Evolutionary conservation across 2,888 invertebrate genomes (phyloP), one percentile per base, ranked within the genome.

Genomic region (Volucella bombylans): DNA sequence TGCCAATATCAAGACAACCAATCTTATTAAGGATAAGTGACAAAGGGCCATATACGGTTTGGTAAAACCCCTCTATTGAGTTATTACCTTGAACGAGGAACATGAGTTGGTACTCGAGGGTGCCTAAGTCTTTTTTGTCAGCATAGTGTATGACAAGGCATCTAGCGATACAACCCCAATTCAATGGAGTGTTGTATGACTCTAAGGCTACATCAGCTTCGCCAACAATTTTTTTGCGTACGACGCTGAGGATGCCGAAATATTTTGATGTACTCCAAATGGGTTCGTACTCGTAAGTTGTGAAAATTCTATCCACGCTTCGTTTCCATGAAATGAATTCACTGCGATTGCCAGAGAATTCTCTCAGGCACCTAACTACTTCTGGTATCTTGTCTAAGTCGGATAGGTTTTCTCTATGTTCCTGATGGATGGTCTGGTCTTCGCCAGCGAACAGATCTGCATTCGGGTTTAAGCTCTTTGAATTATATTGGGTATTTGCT

Each of bases 291-390:
- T n/a, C n/a, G 15, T 4, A 57, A 15, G 31, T 41, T 15, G 15
- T n/a, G 6, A 57, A 8, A 2, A 57, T n/a, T n/a, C 57, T 39
- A 9, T 67, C 41, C 15, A 41, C 65, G 41, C 52, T 52, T 41
- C 49, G 52, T 43, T 52, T 43, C 54, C 69, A 59, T 15, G 49
- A 59, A 15, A 4, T 49, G 23, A 71, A 71, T 23, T 71, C 59
- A 15, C 47, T 31, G 59, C 59, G 38, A 14, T 68, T 14, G 12
- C 57, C 69, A 15, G 68, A 68, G 15, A 68, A 55, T 31, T 68
- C 55, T 12, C 55, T 43, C 18, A 68, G 38, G 38, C 47, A 68
- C 23, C 62, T 15, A 1, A 64, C 64, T 12, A 64, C 15, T 11
- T 50, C 50, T 1, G 39, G 15, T 8, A 64, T 39, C 12, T 15